A percentile compares a stretch with the other conserved stretches of the same genome.
These are phyloP conservation scores for Huso huso DNA, from an alignment of 2,797 vertebrate species.

Conservation along the genomic window DNA sequence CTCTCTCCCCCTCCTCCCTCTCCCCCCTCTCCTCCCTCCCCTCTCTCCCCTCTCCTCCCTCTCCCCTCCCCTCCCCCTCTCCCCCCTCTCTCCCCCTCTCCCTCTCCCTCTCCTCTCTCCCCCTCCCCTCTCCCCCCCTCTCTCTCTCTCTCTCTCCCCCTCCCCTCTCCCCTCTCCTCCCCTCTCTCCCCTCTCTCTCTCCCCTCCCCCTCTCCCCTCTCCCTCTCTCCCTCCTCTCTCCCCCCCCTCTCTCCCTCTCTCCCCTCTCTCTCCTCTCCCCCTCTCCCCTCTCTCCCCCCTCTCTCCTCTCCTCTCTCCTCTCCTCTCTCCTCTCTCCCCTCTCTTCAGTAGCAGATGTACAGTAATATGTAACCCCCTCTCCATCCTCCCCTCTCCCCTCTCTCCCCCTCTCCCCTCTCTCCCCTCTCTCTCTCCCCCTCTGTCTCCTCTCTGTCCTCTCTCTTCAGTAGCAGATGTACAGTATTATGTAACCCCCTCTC, in stretches of 20 bases:
- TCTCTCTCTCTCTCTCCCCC: neutral
- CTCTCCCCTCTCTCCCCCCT: neutral
- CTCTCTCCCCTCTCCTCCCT: neutral
- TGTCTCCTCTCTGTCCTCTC: neutral
- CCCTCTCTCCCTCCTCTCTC: neutral
- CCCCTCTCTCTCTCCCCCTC: too few relatives aligned
- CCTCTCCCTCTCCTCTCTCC: neutral
- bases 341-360: too few relatives aligned
- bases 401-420: neutral
- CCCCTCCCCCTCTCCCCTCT: neutral
- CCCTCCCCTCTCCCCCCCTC: neutral
- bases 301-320: neutral
- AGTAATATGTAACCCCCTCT: neutral
- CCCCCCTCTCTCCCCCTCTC: neutral
- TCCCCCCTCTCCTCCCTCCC: too few relatives aligned
- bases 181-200: neutral
- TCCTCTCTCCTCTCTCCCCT: neutral
- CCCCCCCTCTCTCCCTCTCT: neutral
- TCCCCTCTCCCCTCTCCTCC: constrained; percentile 1
- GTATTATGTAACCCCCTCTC: too few relatives aligned
- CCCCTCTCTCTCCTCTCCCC: neutral
- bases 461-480: too few relatives aligned
- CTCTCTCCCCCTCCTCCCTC: too few relatives aligned
- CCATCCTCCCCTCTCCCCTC: constrained; percentile 46
- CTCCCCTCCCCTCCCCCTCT: neutral